Base-by-base conservation (phyloP, 2,113 vertebrate species). In the Motacilla alba region DNA sequence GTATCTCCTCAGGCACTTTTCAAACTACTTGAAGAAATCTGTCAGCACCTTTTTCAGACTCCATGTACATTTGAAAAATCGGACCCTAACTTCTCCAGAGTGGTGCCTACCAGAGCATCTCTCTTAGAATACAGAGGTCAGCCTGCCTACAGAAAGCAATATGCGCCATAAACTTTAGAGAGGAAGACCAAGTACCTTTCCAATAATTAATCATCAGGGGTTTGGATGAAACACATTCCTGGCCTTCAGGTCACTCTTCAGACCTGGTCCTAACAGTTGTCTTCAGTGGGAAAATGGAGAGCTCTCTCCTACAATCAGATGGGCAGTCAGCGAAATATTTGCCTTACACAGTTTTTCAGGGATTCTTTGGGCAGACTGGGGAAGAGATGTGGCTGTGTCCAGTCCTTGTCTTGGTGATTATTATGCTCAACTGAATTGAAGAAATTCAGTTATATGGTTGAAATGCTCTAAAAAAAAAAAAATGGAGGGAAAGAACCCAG, bases 401-500 rank as follows among this genome's bases (percentile, higher is more conserved):
- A 46, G 37, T 68, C 21, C 15, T 47, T 22, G 18, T 60, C 37
- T 80, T 72, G 21, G 17, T 76, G 18, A 37, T 74, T 62, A 13
- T 83, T 79, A 41, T 35, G 37, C 6, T 53, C 19, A 76, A 46
- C 8, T 1, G 4, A 67, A 30, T 37, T 37, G 18, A 68, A 67
- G 33, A 63, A 55, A 55, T 64, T 37, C 3, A 58, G 10, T 44
- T 75, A 10, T 12, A 15, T 46, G 26, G 13, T 39, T 87, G 8
- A 24, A 59, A 60, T 11, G 10, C 23, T 8, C 41, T 68, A 4
- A 33, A 20, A 31, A 33, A 17, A 30, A 33, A 22, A 17, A 5
- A 16, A 7, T 1, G 6, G 2, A 0, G 27, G 16, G 27, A 9
- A 27, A 28, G 22, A 78, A 23, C 9, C 2, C 11, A 44, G 22